Base-by-base conservation (phyloP, 2,888 invertebrate species). In the Trichopoda pennipes region DNA sequence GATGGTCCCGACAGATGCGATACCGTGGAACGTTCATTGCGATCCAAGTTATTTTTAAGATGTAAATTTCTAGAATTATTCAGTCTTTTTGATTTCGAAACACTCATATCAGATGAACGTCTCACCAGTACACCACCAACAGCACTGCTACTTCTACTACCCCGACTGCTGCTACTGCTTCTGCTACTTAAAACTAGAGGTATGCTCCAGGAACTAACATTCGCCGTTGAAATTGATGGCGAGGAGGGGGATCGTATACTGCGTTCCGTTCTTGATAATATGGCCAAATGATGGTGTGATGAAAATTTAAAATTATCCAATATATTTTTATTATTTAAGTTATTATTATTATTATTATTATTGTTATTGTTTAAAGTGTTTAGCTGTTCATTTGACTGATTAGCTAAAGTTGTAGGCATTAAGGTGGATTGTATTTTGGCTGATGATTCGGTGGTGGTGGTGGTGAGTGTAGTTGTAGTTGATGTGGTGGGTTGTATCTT, bases 1-100 rank as follows among this genome's bases (percentile, higher is more conserved):
- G 95, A 94, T 90, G 96, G 95, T 90, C 96, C 96, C 87, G 95
- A 94, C 90, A 95, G 94, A 92, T 95, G 95, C 89, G 95, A 95
- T 89, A 96, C 95, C 88, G 96, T 95, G 89, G 95, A 95, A 90
- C 96, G 94, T 92, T 95, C 91, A 84, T 91, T 91, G 68, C 91
- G 91, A 88, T 91, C 91, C 86, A 91, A 88, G 87, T 90, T 89
- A 83, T 88, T 89, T 83, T 87, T 86, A 86, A 87, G 87, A 74
- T 80, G 80, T 81, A 86, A 85, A 86, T 89, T 89, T 89, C 90
- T 90, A 90, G 87, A 88, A 86, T 88, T 90, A 88, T 89, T 90
- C 90, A 90, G 90, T 90, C 90, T 90, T 89, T 89, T 90, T 87
- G 90, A 86, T 90, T 90, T 90, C 88, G 87, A 87, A 86, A 86